Base-by-base conservation (phyloP, 2,797 vertebrate species). In the Enteromius radiatus region DNA sequence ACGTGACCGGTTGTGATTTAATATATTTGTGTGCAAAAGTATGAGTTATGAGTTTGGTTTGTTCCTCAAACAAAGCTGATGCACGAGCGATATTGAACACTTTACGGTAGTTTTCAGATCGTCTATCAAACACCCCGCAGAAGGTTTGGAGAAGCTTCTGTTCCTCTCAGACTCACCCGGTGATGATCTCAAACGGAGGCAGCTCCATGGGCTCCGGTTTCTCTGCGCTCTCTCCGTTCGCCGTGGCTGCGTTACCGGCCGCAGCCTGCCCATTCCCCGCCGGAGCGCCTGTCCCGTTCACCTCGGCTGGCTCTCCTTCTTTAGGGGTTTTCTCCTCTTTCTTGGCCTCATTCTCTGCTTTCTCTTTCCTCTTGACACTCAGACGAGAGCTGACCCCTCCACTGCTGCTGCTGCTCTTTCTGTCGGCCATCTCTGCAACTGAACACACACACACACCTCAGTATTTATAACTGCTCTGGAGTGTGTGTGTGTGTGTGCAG, bases 111-210 rank as follows among this genome's bases (percentile, higher is more conserved):
- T 47, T 45, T 71, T 47, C 23, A 26, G 15, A 64, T 36, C 31
- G 17, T 36, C 33, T 36, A 2, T 10, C 14, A 15, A 26, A 17
- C 68, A 11, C 49, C 15, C 47, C 67, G 7, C 38, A 68, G 38
- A 15, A 43, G 11, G n/a, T 8, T 8, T 45, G 7, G 26, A 61
- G 59, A 68, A 36, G 31, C 26, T 15, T 63, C 26, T 0, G 8
- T 1, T n/a, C 45, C 17, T 47, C 45, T 14, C 33, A 33, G 47
- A 83, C 96, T 93, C 92, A 98, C 97, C 97, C 97, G 4, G 92
- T 91, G 82, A 97, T 95, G 76, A 97, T 96, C 88, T 98, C 96
- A 83, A 98, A 99, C 0, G 97, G 97, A 0, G 96, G 96, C 78
- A 98, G 91, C 38, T 97, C 95, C 67, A 96, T 94, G 45, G 93